A percentile compares a stretch with the other conserved stretches of the same genome.
These are phyloP conservation scores for Drosophila nr. fundita DNA, from an alignment of 2,888 invertebrate species.

Conservation along the genomic window DNA sequence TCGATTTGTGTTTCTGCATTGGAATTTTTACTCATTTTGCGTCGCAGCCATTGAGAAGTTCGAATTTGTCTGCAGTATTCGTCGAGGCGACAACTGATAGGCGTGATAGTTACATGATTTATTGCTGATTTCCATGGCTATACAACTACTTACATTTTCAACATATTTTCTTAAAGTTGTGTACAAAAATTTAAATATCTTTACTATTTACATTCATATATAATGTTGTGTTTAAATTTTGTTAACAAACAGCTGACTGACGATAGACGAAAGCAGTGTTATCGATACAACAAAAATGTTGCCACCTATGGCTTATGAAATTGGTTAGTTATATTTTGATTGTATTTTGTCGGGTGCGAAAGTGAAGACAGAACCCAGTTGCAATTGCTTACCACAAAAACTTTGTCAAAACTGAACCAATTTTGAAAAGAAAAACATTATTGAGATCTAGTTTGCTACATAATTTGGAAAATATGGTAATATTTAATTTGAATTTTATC, in stretches of 20 bases:
- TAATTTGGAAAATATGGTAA: too few relatives aligned
- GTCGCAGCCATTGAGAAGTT: slow-evolving; percentile 12
- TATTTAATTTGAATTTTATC: not conserved
- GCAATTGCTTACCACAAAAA: too few relatives aligned
- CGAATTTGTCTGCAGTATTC: slow-evolving; percentile 9
- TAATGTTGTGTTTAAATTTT: slow-evolving; percentile 10
- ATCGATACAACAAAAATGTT: not conserved
- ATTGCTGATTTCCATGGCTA: not conserved
- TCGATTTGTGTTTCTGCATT: not conserved
- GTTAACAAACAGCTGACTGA: slow-evolving; percentile 42
- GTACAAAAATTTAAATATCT: slow-evolving; percentile 10
- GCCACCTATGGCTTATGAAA: not conserved
- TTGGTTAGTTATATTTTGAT: not conserved
- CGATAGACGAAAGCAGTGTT: not conserved
- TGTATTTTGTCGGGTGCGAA: not conserved
- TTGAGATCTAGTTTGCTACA: not conserved
- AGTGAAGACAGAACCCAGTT: too few relatives aligned
- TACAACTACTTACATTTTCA: slow-evolving; percentile 41
- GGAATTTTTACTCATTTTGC: slow-evolving; percentile 5
- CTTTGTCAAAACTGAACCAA: too few relatives aligned
- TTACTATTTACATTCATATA: not conserved
- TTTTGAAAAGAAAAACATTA: too few relatives aligned
- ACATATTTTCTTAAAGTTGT: slow-evolving; percentile 21
- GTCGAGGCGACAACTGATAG: slow-evolving; percentile 24
- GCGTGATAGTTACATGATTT: not conserved